Conservation (phyloP, 2,113 vertebrate species). For the Corynorhinus townsendii region DNA sequence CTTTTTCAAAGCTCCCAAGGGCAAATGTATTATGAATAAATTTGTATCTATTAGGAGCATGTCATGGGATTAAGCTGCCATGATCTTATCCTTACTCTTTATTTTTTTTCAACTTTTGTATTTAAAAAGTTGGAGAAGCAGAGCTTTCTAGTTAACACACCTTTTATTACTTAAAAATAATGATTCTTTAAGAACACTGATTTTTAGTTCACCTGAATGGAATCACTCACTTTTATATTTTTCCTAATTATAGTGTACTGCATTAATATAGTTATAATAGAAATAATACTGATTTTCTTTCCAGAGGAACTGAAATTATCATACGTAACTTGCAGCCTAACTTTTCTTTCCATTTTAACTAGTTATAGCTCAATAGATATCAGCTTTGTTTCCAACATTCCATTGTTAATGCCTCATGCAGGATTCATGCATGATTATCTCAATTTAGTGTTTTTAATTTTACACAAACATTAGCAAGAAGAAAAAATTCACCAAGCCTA, state of each 20-base stretch:
- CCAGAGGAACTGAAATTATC: neutral
- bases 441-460: constrained; percentile 66
- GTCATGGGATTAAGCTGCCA: neutral
- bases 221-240: neutral
- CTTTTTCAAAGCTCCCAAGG: constrained; percentile 34
- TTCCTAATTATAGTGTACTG: neutral
- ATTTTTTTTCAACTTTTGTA: neutral
- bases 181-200: neutral
- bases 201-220: neutral
- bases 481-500: constrained; percentile 28
- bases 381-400: neutral
- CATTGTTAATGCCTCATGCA: constrained; percentile 44
- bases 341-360: neutral
- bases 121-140: neutral
- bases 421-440: constrained; percentile 51
- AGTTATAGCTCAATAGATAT: neutral
- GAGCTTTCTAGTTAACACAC: neutral
- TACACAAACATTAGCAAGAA: constrained; percentile 47
- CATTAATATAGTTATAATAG: neutral
- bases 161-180: constrained; percentile 17
- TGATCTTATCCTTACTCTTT: neutral
- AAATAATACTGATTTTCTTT: constrained; percentile 30
- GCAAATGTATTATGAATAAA: constrained; percentile 24
- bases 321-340: neutral
- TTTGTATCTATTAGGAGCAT: constrained; percentile 29